Conservation (phyloP, 2,113 vertebrate species). For the Poeciliopsis retropinna region DNA sequence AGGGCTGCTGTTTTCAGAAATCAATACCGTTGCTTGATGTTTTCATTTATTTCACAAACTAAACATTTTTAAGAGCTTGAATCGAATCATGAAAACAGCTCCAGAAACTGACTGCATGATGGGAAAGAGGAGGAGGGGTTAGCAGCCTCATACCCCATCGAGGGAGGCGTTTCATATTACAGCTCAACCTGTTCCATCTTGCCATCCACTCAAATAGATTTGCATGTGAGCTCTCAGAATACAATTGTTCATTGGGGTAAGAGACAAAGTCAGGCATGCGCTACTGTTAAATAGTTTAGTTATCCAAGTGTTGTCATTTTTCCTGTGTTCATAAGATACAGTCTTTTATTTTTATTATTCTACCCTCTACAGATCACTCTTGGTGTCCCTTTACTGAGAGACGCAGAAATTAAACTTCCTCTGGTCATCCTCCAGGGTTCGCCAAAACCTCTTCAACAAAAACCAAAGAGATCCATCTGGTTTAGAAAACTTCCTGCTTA, state of each 20-base stretch:
- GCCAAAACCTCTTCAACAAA: slow-evolving; percentile 43
- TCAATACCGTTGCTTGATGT: neutral
- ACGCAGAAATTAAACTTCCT: slow-evolving; percentile 73
- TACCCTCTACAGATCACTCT: slow-evolving; percentile 64
- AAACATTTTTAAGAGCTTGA: neutral
- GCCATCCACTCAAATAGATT: slow-evolving; percentile 11
- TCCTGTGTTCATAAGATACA: neutral
- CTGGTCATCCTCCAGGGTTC: slow-evolving; percentile 63
- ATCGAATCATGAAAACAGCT: slow-evolving; percentile 14
- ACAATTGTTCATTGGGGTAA: neutral
- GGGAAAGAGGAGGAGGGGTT: slow-evolving; percentile 4
- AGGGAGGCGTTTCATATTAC: slow-evolving; percentile 47
- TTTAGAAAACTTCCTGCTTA: slow-evolving; percentile 50
- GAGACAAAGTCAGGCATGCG: neutral
- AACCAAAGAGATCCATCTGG: slow-evolving; percentile 60
- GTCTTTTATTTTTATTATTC: neutral
- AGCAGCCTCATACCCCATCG: neutral
- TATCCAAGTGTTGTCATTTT: neutral
- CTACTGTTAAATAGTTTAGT: neutral
- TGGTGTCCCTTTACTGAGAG: slow-evolving; percentile 53
- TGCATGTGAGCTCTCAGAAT: slow-evolving; percentile 2
- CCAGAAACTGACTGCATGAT: slow-evolving; percentile 15
- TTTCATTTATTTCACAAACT: neutral
- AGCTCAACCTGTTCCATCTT: slow-evolving; percentile 35
- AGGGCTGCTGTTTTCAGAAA: neutral